Conservation (phyloP, 2,113 vertebrate species). For the Mormoops blainvillei region DNA sequence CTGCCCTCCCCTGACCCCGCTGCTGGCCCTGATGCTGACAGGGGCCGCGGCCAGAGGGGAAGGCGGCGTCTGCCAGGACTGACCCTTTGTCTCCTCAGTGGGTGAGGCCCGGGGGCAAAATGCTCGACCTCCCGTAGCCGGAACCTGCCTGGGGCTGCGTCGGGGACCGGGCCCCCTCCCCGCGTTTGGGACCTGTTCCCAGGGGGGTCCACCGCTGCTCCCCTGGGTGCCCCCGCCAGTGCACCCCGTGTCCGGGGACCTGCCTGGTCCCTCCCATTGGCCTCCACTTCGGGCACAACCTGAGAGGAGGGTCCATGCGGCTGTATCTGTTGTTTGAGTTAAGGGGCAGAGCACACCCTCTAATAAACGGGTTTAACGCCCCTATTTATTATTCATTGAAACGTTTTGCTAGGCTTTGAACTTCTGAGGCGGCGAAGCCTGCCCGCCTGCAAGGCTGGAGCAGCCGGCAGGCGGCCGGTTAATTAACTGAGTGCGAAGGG, state of each 20-base stretch:
- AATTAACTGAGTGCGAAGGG: accelerated
- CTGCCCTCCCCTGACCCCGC: too few relatives aligned
- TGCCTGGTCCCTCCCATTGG: neutral
- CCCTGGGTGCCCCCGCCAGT: neutral
- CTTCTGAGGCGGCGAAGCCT: accelerated
- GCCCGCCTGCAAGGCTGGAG: neutral
- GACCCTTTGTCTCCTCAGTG: too few relatives aligned
- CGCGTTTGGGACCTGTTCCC: neutral
- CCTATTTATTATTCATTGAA: constrained; percentile 10
- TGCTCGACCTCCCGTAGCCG: too few relatives aligned
- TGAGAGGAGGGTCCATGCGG: neutral
- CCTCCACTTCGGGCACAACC: neutral
- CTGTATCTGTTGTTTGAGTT: neutral
- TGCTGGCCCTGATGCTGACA: too few relatives aligned
- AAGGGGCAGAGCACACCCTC: neutral
- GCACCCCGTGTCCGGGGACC: accelerated
- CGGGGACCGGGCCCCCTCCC: accelerated
- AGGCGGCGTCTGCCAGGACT: too few relatives aligned
- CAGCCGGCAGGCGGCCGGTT: accelerated
- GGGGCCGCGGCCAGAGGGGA: too few relatives aligned
- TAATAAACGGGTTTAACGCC: neutral
- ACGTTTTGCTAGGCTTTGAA: neutral
- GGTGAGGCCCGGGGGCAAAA: too few relatives aligned
- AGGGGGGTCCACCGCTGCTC: neutral
- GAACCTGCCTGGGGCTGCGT: too few relatives aligned